Evolutionary conservation across 2,888 invertebrate genomes (phyloP), one percentile per base, ranked within the genome.

Genomic region (Uloborus plumipes): DNA sequence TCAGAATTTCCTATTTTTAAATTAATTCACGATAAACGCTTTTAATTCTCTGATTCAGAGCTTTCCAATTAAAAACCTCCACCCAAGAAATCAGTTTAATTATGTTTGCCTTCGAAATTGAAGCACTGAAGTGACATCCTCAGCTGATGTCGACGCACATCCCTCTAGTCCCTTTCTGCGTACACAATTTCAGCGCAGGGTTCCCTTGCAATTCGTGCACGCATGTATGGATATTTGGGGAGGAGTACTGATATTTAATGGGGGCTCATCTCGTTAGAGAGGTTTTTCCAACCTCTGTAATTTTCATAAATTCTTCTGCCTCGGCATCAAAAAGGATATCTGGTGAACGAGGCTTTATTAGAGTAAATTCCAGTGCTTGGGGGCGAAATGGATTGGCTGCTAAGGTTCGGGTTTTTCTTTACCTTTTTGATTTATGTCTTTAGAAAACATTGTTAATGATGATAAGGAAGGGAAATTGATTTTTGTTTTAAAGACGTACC

Each of bases 241-340:
- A 47, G 78, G 72, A 50, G 31, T 64, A 18, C 51, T 49, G 18
- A 69, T 69, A 74, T 69, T 80, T 80, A 80, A 80, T 80, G 80
- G 69, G 18, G 31, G 16, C 62, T 61, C 76, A 73, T 62, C 73
- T 74, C 73, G 80, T 80, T 74, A 69, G 69, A 58, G 62, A 51
- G 62, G 58, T 80, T 74, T 80, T 80, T 71, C 22, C 74, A 67
- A 80, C 55, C 73, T 69, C 62, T 74, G 61, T 80, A 73, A 74
- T 80, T 80, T 79, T 80, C 80, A 69, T 80, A 80, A 80, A 74
- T 74, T 74, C 69, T 55, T 74, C 61, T 61, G 47, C 64, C 13
- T 11, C 66, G 65, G 58, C 49, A 49, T 20, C 50, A 20, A 49
- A 20, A 20, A 49, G 49, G 49, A 53, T 31, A 26, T 64, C 70